These are phyloP conservation scores for Hydrotaea diabolus DNA, from an alignment of 2,888 invertebrate species.

Conservation along the genomic window DNA sequence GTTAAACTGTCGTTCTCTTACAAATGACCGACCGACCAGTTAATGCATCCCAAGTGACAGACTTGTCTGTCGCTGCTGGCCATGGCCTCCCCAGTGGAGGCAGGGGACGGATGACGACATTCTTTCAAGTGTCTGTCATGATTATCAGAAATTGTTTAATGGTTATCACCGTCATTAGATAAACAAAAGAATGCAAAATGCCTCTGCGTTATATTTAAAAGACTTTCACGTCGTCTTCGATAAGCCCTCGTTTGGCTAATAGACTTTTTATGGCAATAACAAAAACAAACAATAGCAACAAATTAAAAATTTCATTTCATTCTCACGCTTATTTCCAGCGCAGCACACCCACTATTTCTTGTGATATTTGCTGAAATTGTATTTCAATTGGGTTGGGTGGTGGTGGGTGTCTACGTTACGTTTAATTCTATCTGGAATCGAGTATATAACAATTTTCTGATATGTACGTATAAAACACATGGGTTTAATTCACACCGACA, in stretches of 20 bases:
- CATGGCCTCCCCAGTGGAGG: not conserved
- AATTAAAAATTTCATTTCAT: too few species aligned
- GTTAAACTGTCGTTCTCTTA: not conserved
- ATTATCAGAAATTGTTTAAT: not conserved
- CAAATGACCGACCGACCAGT: constrained; percentile 9
- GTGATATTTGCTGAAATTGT: too few species aligned
- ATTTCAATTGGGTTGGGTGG: too few species aligned
- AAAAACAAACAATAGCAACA: not conserved
- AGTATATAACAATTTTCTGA: too few species aligned
- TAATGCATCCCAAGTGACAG: not conserved
- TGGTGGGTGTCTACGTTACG: too few species aligned
- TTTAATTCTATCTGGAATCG: too few species aligned
- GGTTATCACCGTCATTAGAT: constrained; percentile 1
- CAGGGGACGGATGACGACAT: not conserved
- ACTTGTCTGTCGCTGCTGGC: constrained; percentile 7
- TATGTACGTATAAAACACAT: too few species aligned
- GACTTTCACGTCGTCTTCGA: not conserved
- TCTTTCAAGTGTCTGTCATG: not conserved
- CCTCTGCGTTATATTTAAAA: not conserved
- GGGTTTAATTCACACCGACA: too few species aligned
- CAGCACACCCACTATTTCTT: not conserved
- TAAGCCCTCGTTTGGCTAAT: not conserved
- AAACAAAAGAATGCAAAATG: not conserved
- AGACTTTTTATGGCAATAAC: not conserved
- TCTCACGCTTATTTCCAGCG: not conserved